Evolutionary conservation across 2,797 vertebrate genomes (phyloP).

Genomic region (Chiloscyllium punctatum): DNA sequence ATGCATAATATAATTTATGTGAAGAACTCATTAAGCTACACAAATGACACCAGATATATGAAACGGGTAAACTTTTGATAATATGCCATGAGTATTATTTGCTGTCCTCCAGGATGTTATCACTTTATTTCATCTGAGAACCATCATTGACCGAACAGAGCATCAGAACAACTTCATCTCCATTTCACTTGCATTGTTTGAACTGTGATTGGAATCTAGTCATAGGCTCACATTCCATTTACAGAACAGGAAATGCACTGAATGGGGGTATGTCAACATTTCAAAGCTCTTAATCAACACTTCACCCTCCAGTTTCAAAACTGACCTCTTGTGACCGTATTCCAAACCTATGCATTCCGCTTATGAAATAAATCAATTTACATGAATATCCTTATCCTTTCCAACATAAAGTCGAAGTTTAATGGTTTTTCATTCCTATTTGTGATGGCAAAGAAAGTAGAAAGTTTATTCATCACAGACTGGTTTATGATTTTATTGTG

Average conservation of each 20-base stretch:
- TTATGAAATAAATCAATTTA: neutral
- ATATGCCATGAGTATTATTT: neutral
- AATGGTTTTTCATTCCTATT: neutral
- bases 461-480: neutral
- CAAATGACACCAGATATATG: neutral
- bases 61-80: neutral
- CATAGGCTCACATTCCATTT: constrained; percentile 6
- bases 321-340: neutral
- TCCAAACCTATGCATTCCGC: neutral
- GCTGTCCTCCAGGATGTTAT: neutral
- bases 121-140: neutral
- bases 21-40: neutral
- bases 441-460: neutral
- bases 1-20: too few species aligned
- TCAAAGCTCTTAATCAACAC: neutral
- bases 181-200: constrained; percentile 14
- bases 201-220: neutral
- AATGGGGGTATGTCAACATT: constrained; percentile 23
- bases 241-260: constrained; percentile 18
- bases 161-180: neutral
- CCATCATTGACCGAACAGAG: neutral
- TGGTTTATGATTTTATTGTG: neutral
- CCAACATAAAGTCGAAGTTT: neutral
- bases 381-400: too few species aligned
- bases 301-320: neutral